These are phyloP conservation scores for Drosophila melanica DNA, from an alignment of 1,140 invertebrate species.

Conservation along the genomic window DNA sequence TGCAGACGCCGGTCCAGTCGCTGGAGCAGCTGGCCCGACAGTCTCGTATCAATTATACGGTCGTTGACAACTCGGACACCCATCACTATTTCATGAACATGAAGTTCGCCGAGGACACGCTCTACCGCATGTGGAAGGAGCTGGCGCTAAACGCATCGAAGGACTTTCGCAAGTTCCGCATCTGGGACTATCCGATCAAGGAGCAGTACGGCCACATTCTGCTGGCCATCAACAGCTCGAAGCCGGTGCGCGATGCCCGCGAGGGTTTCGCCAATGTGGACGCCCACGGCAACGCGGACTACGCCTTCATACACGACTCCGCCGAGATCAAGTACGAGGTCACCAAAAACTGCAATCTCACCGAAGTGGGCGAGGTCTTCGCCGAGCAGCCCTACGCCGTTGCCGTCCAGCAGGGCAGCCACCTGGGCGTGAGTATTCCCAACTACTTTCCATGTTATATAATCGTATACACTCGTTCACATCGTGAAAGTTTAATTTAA, in stretches of 20 bases:
- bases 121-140: conserved; percentile 95
- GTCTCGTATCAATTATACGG: conserved; percentile 96
- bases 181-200: conserved; percentile 97
- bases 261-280: conserved; percentile 91
- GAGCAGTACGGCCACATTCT: conserved; percentile 95
- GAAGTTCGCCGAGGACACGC: conserved; percentile 94
- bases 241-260: conserved; percentile 87
- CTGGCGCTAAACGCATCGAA: conserved; percentile 91
- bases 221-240: conserved; percentile 91
- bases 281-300: conserved; percentile 91
- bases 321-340: conserved; percentile 93
- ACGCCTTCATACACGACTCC: conserved; percentile 95
- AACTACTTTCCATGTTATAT: no score
- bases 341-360: conserved; percentile 92
- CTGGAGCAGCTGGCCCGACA: conserved; percentile 94
- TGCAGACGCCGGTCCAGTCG: conserved; percentile 96
- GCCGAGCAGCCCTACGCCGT: conserved; percentile 95
- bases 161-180: conserved; percentile 87
- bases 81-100: conserved; percentile 96
- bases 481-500: no score
- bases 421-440: conserved; percentile 80
- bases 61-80: conserved; percentile 90
- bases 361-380: conserved; percentile 94
- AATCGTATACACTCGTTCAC: no score
- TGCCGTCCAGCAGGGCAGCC: conserved; percentile 93